phyloP scores from a whole-genome alignment of 1,140 invertebrate genomes.

The Caenorhabditis elegans region WBcel235 BX284603.4:7232501-7233000 shows the following conservation, averaged over 20 bases:
- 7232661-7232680: neutral
- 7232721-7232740: neutral
- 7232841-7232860: neutral
- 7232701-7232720: neutral
- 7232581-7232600: neutral
- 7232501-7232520: neutral
- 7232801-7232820: neutral
- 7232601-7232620: neutral
- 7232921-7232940: too few species aligned
- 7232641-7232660: neutral
- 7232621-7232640: neutral
- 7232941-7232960: too few species aligned
- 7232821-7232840: neutral
- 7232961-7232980: too few species aligned
- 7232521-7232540: neutral
- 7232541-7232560: neutral
- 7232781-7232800: neutral
- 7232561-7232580: neutral
- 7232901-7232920: too few species aligned
- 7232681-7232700: neutral
- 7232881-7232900: too few species aligned
- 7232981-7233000: too few species aligned
- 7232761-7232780: conserved; percentile 29
- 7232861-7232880: too few species aligned
- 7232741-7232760: neutral